Conservation (phyloP, 2,113 vertebrate species). For the Gopherus flavomarginatus region DNA sequence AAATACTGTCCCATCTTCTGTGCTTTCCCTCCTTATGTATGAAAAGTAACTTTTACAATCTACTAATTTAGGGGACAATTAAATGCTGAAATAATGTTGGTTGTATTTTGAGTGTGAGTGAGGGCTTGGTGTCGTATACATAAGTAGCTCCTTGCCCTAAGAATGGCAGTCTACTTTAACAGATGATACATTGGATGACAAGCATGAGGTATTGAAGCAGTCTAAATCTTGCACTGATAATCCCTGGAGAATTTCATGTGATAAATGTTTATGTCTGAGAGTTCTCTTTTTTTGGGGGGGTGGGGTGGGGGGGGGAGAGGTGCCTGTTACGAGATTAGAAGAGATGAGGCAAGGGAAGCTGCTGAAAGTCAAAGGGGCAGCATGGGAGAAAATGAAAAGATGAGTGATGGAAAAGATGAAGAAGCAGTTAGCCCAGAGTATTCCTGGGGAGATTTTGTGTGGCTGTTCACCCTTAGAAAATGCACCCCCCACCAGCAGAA, state of each 20-base stretch:
- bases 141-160: neutral
- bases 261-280: neutral
- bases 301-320: neutral
- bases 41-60: neutral
- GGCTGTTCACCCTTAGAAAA: too few relatives aligned
- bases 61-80: neutral
- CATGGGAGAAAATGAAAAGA: neutral
- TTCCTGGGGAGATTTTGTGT: too few relatives aligned
- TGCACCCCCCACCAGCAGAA: too few relatives aligned
- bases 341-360: neutral
- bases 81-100: neutral
- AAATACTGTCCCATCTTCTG: neutral
- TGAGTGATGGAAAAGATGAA: neutral
- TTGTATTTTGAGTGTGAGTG: neutral
- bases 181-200: neutral
- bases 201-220: neutral
- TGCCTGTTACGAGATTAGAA: neutral
- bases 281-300: neutral
- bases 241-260: neutral
- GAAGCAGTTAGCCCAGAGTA: neutral
- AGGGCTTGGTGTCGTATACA: neutral
- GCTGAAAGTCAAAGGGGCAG: neutral
- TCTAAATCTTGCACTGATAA: neutral
- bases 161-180: neutral
- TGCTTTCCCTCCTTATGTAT: neutral